Conservation (phyloP, 2,888 invertebrate species). For the Orchesella flavescens region DNA sequence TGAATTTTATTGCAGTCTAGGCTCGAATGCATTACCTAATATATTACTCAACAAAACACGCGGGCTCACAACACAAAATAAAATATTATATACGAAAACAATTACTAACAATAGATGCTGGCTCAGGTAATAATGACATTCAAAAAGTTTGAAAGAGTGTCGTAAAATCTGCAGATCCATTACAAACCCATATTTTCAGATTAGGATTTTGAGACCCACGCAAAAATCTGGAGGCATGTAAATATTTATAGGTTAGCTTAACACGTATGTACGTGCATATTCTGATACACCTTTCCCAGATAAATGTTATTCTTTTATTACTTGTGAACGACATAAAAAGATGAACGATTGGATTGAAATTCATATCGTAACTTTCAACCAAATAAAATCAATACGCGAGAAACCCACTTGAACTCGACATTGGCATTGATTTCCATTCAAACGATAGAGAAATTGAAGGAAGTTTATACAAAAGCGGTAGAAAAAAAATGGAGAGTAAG, state of each 20-base stretch:
- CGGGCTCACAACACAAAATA: background rate
- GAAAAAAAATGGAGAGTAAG: slow-evolving; percentile 10
- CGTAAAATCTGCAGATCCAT: background rate
- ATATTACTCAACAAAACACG: background rate
- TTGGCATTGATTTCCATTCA: slow-evolving; percentile 40
- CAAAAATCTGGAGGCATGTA: too few species aligned
- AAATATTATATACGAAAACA: background rate
- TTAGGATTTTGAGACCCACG: too few species aligned
- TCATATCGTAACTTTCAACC: too few species aligned
- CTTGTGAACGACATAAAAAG: too few species aligned
- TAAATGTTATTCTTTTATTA: too few species aligned
- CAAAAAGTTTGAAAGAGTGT: background rate
- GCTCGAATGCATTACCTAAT: background rate
- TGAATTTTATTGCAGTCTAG: slow-evolving; percentile 14
- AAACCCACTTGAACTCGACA: background rate
- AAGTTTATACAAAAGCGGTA: background rate
- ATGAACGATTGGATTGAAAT: too few species aligned
- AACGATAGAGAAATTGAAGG: background rate
- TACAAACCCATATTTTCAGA: too few species aligned
- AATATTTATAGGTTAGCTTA: too few species aligned
- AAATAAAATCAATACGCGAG: too few species aligned
- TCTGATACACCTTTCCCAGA: too few species aligned
- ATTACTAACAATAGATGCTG: background rate
- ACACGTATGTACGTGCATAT: too few species aligned
- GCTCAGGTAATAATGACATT: slow-evolving; percentile 7